phyloP scores from a whole-genome alignment of 2,888 invertebrate species.

The Actias luna region DNA sequence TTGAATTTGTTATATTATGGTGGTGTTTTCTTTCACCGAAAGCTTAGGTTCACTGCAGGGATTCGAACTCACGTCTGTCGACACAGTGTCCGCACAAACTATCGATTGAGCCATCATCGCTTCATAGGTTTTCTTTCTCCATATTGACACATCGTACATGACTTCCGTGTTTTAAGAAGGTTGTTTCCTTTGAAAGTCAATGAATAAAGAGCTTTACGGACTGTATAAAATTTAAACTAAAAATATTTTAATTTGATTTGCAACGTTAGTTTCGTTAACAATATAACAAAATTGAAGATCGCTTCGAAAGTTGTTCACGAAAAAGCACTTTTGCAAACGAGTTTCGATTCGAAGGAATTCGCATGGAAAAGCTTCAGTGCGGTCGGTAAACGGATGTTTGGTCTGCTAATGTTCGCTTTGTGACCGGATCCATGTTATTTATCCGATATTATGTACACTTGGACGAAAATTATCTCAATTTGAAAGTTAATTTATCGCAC shows the following conservation, averaged over 20 bases:
- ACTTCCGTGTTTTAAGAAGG: too few relatives aligned
- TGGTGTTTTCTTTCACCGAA: too few relatives aligned
- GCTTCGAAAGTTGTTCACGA: neutral
- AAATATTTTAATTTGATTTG: neutral
- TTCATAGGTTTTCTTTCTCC: too few relatives aligned
- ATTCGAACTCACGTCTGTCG: too few relatives aligned
- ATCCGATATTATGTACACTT: neutral
- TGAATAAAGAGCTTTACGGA: too few relatives aligned
- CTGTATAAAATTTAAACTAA: too few relatives aligned
- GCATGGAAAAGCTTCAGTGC: neutral
- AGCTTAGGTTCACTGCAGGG: too few relatives aligned
- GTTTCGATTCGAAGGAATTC: neutral
- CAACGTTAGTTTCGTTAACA: neutral
- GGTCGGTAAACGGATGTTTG: constrained; percentile 6
- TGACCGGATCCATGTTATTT: neutral
- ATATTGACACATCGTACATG: too few relatives aligned
- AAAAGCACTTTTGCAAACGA: constrained; percentile 5
- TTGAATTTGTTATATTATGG: too few relatives aligned
- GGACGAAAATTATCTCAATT: neutral
- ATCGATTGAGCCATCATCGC: too few relatives aligned
- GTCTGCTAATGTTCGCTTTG: constrained; percentile 2
- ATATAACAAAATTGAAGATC: neutral
- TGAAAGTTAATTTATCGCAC: neutral
- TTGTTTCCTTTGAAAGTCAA: too few relatives aligned
- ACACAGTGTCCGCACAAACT: too few relatives aligned